Base-by-base conservation (phyloP, 2,888 invertebrate genomes). In the Drosophila putrida region DNA sequence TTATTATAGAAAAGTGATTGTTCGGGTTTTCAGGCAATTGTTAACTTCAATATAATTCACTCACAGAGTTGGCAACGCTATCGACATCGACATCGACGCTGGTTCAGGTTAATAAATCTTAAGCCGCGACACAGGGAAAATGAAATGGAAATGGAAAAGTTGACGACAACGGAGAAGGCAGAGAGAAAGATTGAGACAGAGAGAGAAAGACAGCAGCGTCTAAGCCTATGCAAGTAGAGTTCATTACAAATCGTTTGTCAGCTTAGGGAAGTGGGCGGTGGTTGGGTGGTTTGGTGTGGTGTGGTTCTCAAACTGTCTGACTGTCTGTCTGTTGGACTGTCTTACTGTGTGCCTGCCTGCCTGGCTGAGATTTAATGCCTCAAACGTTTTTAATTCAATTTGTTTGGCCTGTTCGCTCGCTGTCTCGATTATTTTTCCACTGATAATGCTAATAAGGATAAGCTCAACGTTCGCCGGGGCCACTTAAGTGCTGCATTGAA, bases 191-290 rank as follows among this genome's bases (percentile, higher is more conserved):
- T 3, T 35, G 15, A 39, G 65, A 36, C 25, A 50, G 25, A 27
- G 73, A 27, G 36, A n/a, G 54, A 13, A 44, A 55, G 69, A 58
- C 58, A 51, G 55, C 67, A 55, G 51, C 50, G 77, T 81, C 88
- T 87, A 83, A 83, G 82, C 82, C 70, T 60, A 68, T 70, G 71
- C 75, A 71, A 77, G 71, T 58, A 55, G 89, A 85, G 86, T 89
- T 89, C 88, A 88, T 89, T 86, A 88, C 90, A 86, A 86, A 89
- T 89, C 85, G 85, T 89, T 84, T 83, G 88, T 80, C 85, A 86
- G 85, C 85, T 86, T 86, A 86, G 43, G 53, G 41, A 31, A 28
- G 58, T 15, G 60, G 51, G 61, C 9, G 54, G 36, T 33, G 15
- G 4, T 6, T 36, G 36, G 36, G 20, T 41, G 15, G 5, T 10